Evolutionary conservation across 2,113 vertebrate species (phyloP), one percentile per base, ranked within the genome.

Genomic region (Turnix velox): DNA sequence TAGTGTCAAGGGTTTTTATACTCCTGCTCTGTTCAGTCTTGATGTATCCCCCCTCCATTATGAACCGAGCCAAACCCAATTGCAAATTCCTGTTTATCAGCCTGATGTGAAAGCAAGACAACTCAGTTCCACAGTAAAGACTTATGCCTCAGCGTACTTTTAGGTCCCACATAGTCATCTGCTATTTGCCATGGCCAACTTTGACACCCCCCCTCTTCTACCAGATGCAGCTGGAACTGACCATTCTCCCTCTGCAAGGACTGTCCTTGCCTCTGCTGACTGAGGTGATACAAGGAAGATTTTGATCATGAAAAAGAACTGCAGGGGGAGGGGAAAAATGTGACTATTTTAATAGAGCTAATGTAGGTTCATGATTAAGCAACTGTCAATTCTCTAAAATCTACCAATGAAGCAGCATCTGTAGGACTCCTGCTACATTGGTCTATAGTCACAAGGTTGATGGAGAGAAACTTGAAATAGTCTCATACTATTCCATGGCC

Each of bases 401-500:
- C n/a, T 72, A 15, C 45, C 49, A 42, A 19, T 15, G 45, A 45
- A 79, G 33, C n/a, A 77, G 31, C 12, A 40, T n/a, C 40, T 35
- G 8, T 19, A 46, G 10, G 17, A 54, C 17, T 73, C 39, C 30
- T 63, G 8, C 45, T 79, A 28, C 3, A 1, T 30, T 23, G 2
- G 22, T 91, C 65, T 49, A n/a, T 49, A 59, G 45, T 14, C 28
- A 37, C 9, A 30, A 33, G 24, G 6, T 5, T 57, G 30, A 52
- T 1, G 3, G 3, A 43, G 6, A 66, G 40, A 57, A 81, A 55
- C 9, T 37, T 14, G 8, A 87, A 6, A 5, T 23, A 25, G 23
- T 17, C 18, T 69, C 1, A 0, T 40, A 33, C 31, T 52, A 16
- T 28, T 66, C 42, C 17, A 22, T 3, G 9, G 33, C 6, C 35